These are phyloP conservation scores for Halichondria panicea DNA, from an alignment of 37 sponge, comb jelly and placozoan species.

Conservation along the genomic window DNA sequence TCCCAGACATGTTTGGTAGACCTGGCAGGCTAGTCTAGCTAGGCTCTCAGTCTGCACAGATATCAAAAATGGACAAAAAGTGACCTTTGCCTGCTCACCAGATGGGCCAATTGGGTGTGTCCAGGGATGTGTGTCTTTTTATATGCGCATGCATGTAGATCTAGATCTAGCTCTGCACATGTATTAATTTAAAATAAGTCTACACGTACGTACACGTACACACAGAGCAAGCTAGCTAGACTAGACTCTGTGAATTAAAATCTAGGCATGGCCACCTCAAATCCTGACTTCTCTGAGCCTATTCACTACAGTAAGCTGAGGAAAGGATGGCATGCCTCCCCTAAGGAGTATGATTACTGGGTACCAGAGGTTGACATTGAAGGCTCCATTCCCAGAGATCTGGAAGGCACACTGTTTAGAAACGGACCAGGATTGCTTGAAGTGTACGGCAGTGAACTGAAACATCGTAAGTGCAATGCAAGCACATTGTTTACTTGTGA, in stretches of 20 bases:
- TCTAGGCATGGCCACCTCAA: no score
- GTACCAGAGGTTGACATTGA: constrained; percentile 70
- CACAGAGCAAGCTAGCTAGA: no score
- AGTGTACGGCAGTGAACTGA: constrained; percentile 78
- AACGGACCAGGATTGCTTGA: constrained; percentile 89
- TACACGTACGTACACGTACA: no score
- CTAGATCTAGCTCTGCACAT: no score
- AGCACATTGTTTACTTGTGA: neutral
- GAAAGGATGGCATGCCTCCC: constrained; percentile 66
- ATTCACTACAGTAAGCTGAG: constrained; percentile 23
- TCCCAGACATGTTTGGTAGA: neutral
- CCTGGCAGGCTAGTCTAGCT: neutral
- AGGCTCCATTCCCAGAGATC: constrained; percentile 58
- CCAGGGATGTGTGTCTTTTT: no score
- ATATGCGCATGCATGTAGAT: no score
- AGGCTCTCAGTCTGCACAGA: neutral
- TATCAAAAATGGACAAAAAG: neutral
- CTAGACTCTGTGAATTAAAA: no score
- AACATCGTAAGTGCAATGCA: constrained; percentile 67
- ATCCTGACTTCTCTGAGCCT: no score
- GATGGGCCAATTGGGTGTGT: no score
- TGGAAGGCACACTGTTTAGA: constrained; percentile 74
- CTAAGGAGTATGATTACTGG: constrained; percentile 71
- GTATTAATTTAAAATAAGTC: no score
- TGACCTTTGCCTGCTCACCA: no score